phyloP scores from a whole-genome alignment of 2,797 vertebrate species.

The Notamacropus eugenii region DNA sequence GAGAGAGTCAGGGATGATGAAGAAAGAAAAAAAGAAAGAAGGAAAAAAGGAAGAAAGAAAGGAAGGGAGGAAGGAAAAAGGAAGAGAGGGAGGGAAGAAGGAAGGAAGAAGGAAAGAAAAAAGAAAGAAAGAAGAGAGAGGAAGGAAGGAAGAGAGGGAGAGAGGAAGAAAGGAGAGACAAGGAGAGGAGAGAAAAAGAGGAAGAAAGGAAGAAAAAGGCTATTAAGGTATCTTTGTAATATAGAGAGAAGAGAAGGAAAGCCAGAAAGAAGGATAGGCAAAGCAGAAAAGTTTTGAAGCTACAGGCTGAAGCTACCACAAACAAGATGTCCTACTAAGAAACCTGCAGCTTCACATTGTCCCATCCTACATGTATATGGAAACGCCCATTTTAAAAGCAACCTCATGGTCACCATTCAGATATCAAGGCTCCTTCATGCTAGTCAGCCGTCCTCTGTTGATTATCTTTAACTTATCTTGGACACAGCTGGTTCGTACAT shows the following conservation, averaged over 20 bases:
- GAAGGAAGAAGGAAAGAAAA: too few species aligned
- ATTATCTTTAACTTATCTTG: too few species aligned
- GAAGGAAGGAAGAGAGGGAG: rapidly evolving
- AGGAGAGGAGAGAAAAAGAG: too few species aligned
- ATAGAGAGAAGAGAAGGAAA: background rate
- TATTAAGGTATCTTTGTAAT: too few species aligned
- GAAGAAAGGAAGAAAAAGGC: too few species aligned
- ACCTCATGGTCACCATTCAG: background rate
- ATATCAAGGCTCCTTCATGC: background rate
- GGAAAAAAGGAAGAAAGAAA: too few species aligned
- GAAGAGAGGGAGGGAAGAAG: too few species aligned
- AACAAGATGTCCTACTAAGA: background rate
- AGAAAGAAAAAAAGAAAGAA: background rate
- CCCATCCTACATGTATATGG: too few species aligned
- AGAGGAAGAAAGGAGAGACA: rapidly evolving
- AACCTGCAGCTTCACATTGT: too few species aligned
- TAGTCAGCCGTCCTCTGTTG: too few species aligned
- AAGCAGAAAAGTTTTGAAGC: background rate
- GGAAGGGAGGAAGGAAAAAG: too few species aligned
- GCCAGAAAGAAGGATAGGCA: background rate
- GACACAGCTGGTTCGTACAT: too few species aligned
- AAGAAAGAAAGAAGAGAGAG: background rate
- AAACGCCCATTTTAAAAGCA: background rate
- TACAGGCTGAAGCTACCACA: background rate
- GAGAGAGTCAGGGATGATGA: background rate